These are phyloP conservation scores for Prinia subflava DNA, from an alignment of 2,113 vertebrate genomes.

Conservation along the genomic window DNA sequence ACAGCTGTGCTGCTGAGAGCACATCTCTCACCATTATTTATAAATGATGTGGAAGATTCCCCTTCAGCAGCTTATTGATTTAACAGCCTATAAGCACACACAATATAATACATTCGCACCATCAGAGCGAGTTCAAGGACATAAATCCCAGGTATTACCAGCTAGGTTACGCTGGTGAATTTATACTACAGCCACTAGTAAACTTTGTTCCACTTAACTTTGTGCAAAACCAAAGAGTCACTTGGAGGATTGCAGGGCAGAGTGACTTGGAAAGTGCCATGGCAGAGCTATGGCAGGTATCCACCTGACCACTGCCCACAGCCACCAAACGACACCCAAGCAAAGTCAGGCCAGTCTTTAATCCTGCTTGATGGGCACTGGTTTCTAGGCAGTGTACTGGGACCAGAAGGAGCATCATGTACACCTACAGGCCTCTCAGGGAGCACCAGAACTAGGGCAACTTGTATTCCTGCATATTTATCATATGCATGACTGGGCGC, in stretches of 20 bases:
- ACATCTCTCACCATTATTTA: conserved; percentile 3
- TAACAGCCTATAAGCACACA: neutral
- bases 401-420: neutral
- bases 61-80: conserved; percentile 49
- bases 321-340: neutral
- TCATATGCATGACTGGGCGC: neutral
- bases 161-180: neutral
- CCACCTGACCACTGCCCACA: neutral
- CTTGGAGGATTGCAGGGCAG: neutral
- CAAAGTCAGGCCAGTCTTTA: neutral
- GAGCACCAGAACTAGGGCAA: neutral
- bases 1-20: neutral
- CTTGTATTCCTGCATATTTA: conserved; percentile 1
- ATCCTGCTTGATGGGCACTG: neutral
- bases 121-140: neutral
- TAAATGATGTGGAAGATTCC: conserved; percentile 52
- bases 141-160: neutral
- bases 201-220: neutral
- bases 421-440: neutral
- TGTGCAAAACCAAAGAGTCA: neutral
- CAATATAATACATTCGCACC: neutral
- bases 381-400: neutral
- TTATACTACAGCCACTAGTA: neutral
- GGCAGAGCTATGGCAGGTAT: neutral
- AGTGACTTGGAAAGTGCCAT: neutral